Base-by-base conservation (phyloP, 2,888 invertebrate species). In the Sesamia inferens region DNA sequence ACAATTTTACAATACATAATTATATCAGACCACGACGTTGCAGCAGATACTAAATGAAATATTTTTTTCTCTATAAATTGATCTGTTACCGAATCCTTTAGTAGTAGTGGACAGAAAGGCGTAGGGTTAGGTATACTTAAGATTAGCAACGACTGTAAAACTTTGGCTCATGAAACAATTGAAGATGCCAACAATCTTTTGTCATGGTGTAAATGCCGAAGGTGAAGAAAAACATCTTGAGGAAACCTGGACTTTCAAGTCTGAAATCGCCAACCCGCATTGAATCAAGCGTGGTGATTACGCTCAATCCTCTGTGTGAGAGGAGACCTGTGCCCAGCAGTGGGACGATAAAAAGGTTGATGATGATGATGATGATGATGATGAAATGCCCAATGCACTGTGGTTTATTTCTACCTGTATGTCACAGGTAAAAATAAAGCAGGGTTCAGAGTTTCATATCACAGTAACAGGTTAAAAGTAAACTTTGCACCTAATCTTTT, bases 91-190 rank as follows among this genome's bases (percentile, higher is more conserved):
- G 13, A n/a, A 31, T 48, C 31, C 10, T 63, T 0, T 66, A 66
- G 0, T 5, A 47, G 1, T 24, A 13, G 16, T 63, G 11, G 24
- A 4, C 47, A 47, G 63, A 19, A 64, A 64, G 7, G 13, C 8
- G 5, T 64, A 24, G 5, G 19, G 19, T 31, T 24, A 31, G 47
- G 13, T 8, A 19, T 13, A 31, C 24, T 64, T 5, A 3, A 65
- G 19, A n/a, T 31, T 64, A 10, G 5, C 55, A 55, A 65, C n/a
- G 65, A 55, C n/a, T 51, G 24, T 16, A 13, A 48, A 24, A 64
- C 19, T 63, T 16, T 71, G 57, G n/a, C 47, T 71, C 19, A 39
- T 71, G 42, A 47, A 58, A 68, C 42, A 54, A 69, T 11, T 54
- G 69, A 44, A 69, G 69, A 24, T 44, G 69, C 42, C 42, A 68